Conservation (phyloP, 2,888 invertebrate species). For the Suillia variegata region DNA sequence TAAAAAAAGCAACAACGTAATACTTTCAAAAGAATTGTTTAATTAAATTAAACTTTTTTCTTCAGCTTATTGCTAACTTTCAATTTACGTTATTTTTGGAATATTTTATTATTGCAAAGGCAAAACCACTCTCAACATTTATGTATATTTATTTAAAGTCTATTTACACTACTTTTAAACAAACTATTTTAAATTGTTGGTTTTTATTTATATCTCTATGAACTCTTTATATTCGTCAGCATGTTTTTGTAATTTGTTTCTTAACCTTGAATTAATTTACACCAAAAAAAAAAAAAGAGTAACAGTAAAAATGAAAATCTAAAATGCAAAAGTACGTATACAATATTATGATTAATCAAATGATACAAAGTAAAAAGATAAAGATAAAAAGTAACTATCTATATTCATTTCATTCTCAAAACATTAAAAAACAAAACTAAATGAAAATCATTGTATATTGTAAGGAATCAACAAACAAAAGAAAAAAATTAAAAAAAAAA, state of each 20-base stretch:
- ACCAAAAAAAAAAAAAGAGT: conserved; percentile 12
- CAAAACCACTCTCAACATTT: too few relatives aligned
- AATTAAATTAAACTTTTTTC: too few relatives aligned
- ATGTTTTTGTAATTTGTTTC: conserved; percentile 7
- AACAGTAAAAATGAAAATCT: conserved; percentile 6
- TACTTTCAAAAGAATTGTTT: not conserved
- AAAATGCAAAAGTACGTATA: not conserved
- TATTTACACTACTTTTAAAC: not conserved
- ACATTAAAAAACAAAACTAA: conserved; percentile 20
- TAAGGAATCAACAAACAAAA: conserved; percentile 18
- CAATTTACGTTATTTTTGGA: not conserved
- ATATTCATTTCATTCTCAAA: conserved; percentile 15
- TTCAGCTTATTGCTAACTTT: not conserved
- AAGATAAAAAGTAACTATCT: conserved; percentile 13
- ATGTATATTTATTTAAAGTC: not conserved
- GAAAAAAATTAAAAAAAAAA: conserved; percentile 19
- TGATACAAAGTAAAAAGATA: conserved; percentile 13
- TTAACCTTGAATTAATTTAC: conserved; percentile 12
- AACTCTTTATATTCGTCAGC: not conserved
- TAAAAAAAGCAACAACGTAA: not conserved
- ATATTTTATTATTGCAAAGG: not conserved
- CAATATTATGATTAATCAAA: conserved; percentile 16
- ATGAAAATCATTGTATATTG: conserved; percentile 10
- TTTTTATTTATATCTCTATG: too few relatives aligned
- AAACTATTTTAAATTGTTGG: not conserved